Evolutionary conservation across 2,797 vertebrate species (phyloP), one percentile per base, ranked within the genome.

Genomic region (Diceros bicornis): DNA sequence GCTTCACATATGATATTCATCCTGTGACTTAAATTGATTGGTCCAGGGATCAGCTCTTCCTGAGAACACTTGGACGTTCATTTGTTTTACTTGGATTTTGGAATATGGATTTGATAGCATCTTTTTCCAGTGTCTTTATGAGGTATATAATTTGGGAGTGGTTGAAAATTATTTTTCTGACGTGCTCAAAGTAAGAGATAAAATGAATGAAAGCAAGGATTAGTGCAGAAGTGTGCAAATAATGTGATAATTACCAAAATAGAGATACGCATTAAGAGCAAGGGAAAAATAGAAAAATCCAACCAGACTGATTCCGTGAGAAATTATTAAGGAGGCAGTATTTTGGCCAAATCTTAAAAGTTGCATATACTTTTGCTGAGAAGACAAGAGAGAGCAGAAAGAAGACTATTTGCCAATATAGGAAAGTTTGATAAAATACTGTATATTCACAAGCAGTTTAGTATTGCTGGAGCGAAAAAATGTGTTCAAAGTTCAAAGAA

Each of bases 101-200:
- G 6, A 57, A 32, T 47, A 78, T 41, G 3, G 4, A 20, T 77
- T 83, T 29, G 41, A 69, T 14, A 55, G 23, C 62, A 23, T n/a
- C 0, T 72, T 77, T 91, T 78, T 32, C n/a, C 47, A 91, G 4
- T 68, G 18, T 78, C 11, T 23, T 78, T 55, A 34, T 59, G 50
- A 29, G 10, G 2, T 59, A 87, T 74, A 72, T 41, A 74, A 69
- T 55, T 79, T 61, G 11, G 1, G 18, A 78, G 21, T 72, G 14
- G 11, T 55, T 84, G 21, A 66, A 84, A 78, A 66, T 32, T 59
- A 14, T 74, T 91, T 91, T 89, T 96, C 32, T 93, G 23, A 68
- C 61, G 34, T 84, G 57, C 14, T 68, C 8, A 78, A 72, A 59
- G 1, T 90, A 20, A 89, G 62, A 81, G 25, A 44, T 21, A 64